These are phyloP conservation scores for Catostomus latipinnis DNA, from an alignment of 2,797 vertebrate species.

Conservation along the genomic window DNA sequence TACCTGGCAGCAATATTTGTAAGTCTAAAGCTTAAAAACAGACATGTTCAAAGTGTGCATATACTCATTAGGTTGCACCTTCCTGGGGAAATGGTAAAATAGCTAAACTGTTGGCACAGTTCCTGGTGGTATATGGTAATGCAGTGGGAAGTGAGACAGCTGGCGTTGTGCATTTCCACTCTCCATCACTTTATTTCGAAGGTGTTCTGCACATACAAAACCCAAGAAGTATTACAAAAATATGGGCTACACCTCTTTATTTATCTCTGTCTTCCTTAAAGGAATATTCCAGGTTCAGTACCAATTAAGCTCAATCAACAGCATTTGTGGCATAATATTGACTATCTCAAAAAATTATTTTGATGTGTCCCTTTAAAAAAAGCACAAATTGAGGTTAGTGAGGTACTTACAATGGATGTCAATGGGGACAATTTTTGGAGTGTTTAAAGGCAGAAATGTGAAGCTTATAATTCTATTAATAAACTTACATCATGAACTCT, in stretches of 20 bases:
- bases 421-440: too few relatives aligned
- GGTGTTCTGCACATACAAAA: neutral
- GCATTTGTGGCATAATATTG: too few relatives aligned
- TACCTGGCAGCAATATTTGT: slow-evolving; percentile 31
- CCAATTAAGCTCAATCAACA: too few relatives aligned
- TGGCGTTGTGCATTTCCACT: slow-evolving; percentile 23
- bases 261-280: too few relatives aligned
- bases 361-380: neutral
- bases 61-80: slow-evolving; percentile 68
- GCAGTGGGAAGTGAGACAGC: slow-evolving; percentile 14
- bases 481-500: too few relatives aligned
- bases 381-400: neutral
- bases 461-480: too few relatives aligned
- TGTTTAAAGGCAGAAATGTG: too few relatives aligned
- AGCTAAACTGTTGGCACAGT: slow-evolving; percentile 71
- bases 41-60: slow-evolving; percentile 5
- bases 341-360: too few relatives aligned
- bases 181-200: slow-evolving; percentile 8
- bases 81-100: slow-evolving; percentile 68
- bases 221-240: too few relatives aligned
- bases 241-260: too few relatives aligned
- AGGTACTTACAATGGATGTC: too few relatives aligned
- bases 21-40: slow-evolving; percentile 14
- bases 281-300: too few relatives aligned
- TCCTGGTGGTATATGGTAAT: slow-evolving; percentile 56